These are phyloP conservation scores for Gymnorhina tibicen DNA, from an alignment of 2,113 vertebrate genomes.

Conservation along the genomic window DNA sequence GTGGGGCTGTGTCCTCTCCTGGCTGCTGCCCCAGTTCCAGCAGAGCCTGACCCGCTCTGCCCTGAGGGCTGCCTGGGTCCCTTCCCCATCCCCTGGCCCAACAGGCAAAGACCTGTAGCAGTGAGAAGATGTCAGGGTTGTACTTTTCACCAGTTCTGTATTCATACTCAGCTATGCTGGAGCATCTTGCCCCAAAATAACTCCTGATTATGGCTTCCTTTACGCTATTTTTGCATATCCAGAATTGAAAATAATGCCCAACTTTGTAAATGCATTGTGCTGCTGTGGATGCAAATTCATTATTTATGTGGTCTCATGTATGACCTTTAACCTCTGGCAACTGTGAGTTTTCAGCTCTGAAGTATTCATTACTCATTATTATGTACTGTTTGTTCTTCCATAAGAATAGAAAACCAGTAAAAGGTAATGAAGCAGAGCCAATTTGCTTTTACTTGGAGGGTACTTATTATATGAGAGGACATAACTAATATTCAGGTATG, in stretches of 20 bases:
- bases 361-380: constrained; percentile 17
- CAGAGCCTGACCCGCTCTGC: fast-evolving
- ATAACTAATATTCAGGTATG: constrained; percentile 4
- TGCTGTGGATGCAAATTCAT: background rate
- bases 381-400: constrained; percentile 19
- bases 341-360: background rate
- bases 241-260: background rate
- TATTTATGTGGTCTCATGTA: background rate
- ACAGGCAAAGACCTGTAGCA: background rate
- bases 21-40: background rate
- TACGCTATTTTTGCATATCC: background rate
- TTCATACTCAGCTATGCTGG: background rate
- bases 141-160: background rate
- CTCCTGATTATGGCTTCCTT: background rate
- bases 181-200: background rate
- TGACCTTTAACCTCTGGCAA: background rate
- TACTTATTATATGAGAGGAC: background rate
- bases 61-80: too few species aligned
- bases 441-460: background rate
- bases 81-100: background rate
- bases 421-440: constrained; percentile 32
- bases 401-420: background rate
- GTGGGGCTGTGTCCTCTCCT: fast-evolving
- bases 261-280: background rate
- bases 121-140: too few species aligned